Evolutionary conservation across 2,888 invertebrate species (phyloP), one percentile per base, ranked within the genome.

Genomic region (Caenorhabditis macrosperma): DNA sequence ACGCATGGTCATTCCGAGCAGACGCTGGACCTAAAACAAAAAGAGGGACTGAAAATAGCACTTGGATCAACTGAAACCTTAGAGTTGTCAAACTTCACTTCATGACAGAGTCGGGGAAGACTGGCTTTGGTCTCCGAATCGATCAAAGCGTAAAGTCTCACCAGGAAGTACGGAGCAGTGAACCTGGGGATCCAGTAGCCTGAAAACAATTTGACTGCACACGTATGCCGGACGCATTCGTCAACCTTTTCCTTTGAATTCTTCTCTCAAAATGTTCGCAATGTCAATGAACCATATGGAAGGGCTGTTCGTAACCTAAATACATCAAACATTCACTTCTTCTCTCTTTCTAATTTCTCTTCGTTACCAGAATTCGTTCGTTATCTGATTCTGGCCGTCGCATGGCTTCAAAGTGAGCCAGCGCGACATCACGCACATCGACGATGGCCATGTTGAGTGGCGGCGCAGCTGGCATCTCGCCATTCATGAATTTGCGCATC

Each of bases 361-460:
- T 4, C 17, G 60, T 66, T 72, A 84, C 81, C 64, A 90, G 71
- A 79, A 92, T 92, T 38, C 93, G 90, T 61, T 91, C 82, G 87
- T 92, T 92, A 78, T 91, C 91, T 38, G 92, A 91, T 77, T 91
- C 91, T 6, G 91, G 89, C 38, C 89, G 78, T 4, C 90, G 54
- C 91, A 93, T 91, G 52, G 92, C 92, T 86, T 91, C 91, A 64
- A 92, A 88, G 86, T 93, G 92, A 1, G 92, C 92, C 15, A 76
- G 54, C 20, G 92, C 93, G 2, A 93, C 93, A 87, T 93, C 93
- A 50, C 93, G 87, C 2, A 93, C 93, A 87, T 93, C 93, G 72
- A 92, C 91, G 35, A 92, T 82, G 10, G 91, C 90, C 82, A 93
- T 59, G 68, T 83, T 91, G 41, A 93, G 88, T 69, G 91, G 91